These are phyloP conservation scores for Proctacanthus coquilletti DNA, from an alignment of 1,140 invertebrate genomes.

Conservation along the genomic window DNA sequence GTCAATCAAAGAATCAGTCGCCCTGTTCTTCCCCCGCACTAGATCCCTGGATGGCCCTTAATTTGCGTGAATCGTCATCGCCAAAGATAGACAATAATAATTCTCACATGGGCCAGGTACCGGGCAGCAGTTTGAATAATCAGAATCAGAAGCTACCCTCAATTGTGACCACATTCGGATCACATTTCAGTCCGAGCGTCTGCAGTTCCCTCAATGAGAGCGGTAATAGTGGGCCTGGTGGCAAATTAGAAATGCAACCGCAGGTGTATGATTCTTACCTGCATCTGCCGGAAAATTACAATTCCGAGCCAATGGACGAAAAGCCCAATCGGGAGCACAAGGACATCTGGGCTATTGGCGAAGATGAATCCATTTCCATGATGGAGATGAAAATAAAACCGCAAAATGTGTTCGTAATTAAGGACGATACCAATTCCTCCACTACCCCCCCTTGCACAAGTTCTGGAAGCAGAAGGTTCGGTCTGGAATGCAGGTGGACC, in stretches of 20 bases:
- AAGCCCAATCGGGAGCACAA: constrained; percentile 27
- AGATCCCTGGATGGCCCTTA: constrained; percentile 27
- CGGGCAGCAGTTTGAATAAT: background rate
- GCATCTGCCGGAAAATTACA: constrained; percentile 16
- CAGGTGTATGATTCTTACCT: constrained; percentile 9
- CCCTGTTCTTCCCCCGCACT: constrained; percentile 28
- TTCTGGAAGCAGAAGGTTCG: constrained; percentile 19
- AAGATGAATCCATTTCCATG: constrained; percentile 3
- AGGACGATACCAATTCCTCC: too few relatives aligned
- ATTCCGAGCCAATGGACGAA: constrained; percentile 12
- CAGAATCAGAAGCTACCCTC: constrained; percentile 16
- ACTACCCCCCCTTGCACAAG: too few relatives aligned
- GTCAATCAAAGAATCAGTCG: constrained; percentile 30
- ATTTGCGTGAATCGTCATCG: constrained; percentile 10
- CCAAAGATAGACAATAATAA: constrained; percentile 4
- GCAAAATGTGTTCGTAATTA: constrained; percentile 2
- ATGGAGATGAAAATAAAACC: background rate
- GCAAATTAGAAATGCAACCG: too few relatives aligned
- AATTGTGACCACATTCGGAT: constrained; percentile 26
- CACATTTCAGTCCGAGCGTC: constrained; percentile 8
- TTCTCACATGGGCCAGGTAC: background rate
- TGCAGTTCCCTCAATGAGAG: too few relatives aligned
- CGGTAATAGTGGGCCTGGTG: background rate
- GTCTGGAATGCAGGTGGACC: constrained; percentile 58
- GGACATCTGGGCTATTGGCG: constrained; percentile 25